A percentile compares a stretch with the other conserved stretches of the same genome.
Conservation (phyloP, 30 jellyfish, hydroid and myxozoan genomes). For the Aurelia sp. region DNA sequence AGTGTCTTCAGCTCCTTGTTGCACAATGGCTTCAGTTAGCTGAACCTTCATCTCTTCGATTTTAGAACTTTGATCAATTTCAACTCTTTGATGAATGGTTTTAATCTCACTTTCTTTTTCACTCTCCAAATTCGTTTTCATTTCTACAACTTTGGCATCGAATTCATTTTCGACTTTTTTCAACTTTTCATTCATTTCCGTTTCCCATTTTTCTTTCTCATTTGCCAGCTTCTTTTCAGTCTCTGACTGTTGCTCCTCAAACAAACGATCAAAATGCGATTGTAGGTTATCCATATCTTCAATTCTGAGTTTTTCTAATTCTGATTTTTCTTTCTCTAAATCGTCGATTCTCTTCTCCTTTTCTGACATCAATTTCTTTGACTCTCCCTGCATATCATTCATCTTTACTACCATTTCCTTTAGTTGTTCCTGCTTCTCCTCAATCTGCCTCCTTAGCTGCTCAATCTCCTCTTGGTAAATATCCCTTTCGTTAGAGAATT, state of each 20-base stretch:
- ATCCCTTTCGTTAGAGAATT: slow-evolving; percentile 31
- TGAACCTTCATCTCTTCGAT: slow-evolving; percentile 26
- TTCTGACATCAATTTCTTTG: slow-evolving; percentile 13
- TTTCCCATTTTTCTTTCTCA: slow-evolving; percentile 47
- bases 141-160: slow-evolving; percentile 8
- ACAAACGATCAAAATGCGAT: slow-evolving; percentile 42
- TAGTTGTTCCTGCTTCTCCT: slow-evolving; percentile 67
- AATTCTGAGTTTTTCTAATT: slow-evolving; percentile 3
- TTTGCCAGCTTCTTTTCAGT: slow-evolving; percentile 30
- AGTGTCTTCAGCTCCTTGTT: slow-evolving; percentile 19
- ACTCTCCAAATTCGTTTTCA: neutral
- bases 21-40: slow-evolving; percentile 20
- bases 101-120: neutral
- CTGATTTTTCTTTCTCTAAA: slow-evolving; percentile 28
- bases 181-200: slow-evolving; percentile 36
- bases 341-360: slow-evolving; percentile 74
- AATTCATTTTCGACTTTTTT: slow-evolving; percentile 2
- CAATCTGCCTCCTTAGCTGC: slow-evolving; percentile 32
- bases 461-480: slow-evolving; percentile 61
- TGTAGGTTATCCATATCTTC: slow-evolving; percentile 70
- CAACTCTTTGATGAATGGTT: slow-evolving; percentile 2
- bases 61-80: slow-evolving; percentile 9
- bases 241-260: slow-evolving; percentile 51
- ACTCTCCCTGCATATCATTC: neutral
- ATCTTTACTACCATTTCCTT: slow-evolving; percentile 4